Conservation (phyloP, 1,140 invertebrate species). For the Nixonia krombeini region DNA sequence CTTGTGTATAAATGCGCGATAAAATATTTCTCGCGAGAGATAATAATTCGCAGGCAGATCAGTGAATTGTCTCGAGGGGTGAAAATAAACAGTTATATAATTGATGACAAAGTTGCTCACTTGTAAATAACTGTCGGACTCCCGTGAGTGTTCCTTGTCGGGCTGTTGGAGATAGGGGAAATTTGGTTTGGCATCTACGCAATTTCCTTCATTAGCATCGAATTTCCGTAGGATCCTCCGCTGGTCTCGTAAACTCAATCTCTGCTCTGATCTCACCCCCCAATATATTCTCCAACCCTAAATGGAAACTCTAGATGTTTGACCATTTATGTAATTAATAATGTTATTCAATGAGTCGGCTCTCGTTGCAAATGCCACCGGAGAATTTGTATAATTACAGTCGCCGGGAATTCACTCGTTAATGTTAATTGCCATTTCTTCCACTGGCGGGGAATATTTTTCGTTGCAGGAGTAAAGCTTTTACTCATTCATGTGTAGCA, state of each 20-base stretch:
- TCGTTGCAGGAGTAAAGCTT: too few species aligned
- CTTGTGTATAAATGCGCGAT: too few species aligned
- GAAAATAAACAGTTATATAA: too few species aligned
- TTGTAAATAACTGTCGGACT: neutral
- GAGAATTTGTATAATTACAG: too few species aligned
- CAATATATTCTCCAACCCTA: conserved; percentile 8
- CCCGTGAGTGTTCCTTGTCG: conserved; percentile 5
- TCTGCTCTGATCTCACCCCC: conserved; percentile 14
- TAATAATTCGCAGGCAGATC: too few species aligned
- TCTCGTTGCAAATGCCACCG: too few species aligned
- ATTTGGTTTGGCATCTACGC: conserved; percentile 57
- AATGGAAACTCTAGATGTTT: conserved; percentile 10
- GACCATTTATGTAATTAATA: conserved; percentile 19
- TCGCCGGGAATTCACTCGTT: too few species aligned
- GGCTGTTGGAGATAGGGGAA: conserved; percentile 36
- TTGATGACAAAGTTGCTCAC: neutral
- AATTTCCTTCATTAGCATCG: conserved; percentile 62
- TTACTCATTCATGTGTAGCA: too few species aligned
- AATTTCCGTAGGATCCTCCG: conserved; percentile 54
- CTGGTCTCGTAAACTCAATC: conserved; percentile 19
- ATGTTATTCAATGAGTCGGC: neutral
- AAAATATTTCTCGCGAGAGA: too few species aligned
- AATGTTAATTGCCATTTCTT: too few species aligned
- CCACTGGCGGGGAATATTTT: too few species aligned
- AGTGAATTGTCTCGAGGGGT: too few species aligned